phyloP scores from a whole-genome alignment of 1,140 invertebrate genomes.

The Ooceraea biroi region DNA sequence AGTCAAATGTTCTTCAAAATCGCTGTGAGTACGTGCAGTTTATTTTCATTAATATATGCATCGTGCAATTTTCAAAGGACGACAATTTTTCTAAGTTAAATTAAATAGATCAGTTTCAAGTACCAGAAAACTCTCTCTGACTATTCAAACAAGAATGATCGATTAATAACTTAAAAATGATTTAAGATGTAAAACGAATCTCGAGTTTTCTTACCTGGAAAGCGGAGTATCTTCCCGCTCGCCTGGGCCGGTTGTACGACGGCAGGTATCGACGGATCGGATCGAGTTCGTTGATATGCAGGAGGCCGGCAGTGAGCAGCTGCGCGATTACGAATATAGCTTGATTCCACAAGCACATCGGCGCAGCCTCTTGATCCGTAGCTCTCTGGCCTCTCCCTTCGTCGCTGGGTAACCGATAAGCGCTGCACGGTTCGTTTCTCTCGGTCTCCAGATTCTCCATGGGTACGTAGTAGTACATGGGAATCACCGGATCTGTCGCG shows the following conservation, averaged over 20 bases:
- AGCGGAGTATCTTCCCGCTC: conserved; percentile 96
- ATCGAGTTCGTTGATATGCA: conserved; percentile 98
- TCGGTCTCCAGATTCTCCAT: conserved; percentile 93
- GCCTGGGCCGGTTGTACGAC: conserved; percentile 96
- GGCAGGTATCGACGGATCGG: conserved; percentile 97
- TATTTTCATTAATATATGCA: neutral
- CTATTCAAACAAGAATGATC: neutral
- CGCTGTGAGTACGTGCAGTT: neutral
- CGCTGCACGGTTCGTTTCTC: conserved; percentile 90
- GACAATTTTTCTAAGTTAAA: neutral
- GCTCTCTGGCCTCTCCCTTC: conserved; percentile 82
- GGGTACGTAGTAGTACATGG: conserved; percentile 97
- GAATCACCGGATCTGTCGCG: conserved; percentile 92
- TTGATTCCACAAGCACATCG: conserved; percentile 95
- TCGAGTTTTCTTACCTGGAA: conserved; percentile 94
- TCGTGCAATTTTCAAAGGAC: neutral
- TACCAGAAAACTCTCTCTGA: neutral
- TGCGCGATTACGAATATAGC: conserved; percentile 97
- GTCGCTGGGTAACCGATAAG: conserved; percentile 88
- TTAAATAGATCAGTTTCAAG: neutral
- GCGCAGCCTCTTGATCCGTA: conserved; percentile 86
- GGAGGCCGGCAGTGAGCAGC: conserved; percentile 94
- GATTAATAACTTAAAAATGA: neutral
- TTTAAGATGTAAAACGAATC: neutral
- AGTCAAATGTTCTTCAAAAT: conserved; percentile 11